Evolutionary conservation across 2,113 vertebrate species (phyloP).

Genomic region (Carlito syrichta): DNA sequence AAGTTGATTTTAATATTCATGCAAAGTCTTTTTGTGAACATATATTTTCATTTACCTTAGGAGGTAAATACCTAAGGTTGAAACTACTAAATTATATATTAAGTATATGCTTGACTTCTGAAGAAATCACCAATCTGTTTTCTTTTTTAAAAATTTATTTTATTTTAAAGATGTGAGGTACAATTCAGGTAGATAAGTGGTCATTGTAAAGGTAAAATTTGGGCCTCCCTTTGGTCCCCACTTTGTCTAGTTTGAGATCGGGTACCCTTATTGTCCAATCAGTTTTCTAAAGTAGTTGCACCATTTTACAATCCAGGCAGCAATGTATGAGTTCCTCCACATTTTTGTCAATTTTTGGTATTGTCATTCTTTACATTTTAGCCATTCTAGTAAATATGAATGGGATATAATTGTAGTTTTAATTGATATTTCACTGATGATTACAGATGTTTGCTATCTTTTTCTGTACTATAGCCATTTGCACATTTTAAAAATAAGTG

Average conservation of each 20-base stretch:
- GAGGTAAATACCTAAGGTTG: not conserved
- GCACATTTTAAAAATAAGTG: too few species aligned
- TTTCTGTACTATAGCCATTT: not conserved
- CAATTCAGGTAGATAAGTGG: too few species aligned
- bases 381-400: not conserved
- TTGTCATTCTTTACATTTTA: not conserved
- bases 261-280: too few species aligned
- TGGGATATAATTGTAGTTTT: not conserved
- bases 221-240: too few species aligned
- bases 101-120: not conserved
- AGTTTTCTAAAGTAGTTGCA: not conserved
- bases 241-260: too few species aligned
- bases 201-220: too few species aligned
- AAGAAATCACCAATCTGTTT: not conserved
- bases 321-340: not conserved
- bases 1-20: not conserved
- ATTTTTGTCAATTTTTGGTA: not conserved
- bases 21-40: not conserved
- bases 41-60: not conserved
- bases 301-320: not conserved
- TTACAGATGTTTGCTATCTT: not conserved
- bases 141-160: too few species aligned
- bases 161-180: too few species aligned
- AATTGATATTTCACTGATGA: not conserved
- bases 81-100: not conserved